phyloP scores from a whole-genome alignment of 2,888 invertebrate genomes.

The Steromphala cineraria region DNA sequence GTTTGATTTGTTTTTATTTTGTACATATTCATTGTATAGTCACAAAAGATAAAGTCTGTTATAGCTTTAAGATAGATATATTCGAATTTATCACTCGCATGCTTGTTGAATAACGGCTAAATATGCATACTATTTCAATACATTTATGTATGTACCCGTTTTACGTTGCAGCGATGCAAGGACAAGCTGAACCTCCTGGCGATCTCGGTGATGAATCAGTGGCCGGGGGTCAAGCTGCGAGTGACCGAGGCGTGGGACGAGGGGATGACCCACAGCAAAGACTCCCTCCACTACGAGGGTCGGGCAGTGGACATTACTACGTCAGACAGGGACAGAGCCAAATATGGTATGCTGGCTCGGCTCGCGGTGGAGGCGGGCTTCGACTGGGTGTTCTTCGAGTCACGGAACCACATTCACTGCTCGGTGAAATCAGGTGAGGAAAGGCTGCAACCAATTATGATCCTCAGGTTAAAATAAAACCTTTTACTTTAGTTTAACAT shows the following conservation, averaged over 20 bases:
- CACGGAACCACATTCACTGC: conserved; percentile 95
- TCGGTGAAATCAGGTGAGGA: conserved; percentile 95
- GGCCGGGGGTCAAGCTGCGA: conserved; percentile 94
- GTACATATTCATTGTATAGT: no score
- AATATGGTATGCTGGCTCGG: conserved; percentile 96
- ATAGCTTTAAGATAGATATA: no score
- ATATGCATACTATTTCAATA: no score
- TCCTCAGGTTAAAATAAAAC: no score
- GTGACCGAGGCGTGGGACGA: conserved; percentile 98
- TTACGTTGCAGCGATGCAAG: conserved; percentile 89
- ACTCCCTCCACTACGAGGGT: conserved; percentile 96
- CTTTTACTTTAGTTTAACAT: background rate
- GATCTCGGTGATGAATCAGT: conserved; percentile 97
- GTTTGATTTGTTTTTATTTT: no score
- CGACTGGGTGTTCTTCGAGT: conserved; percentile 98
- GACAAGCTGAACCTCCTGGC: conserved; percentile 95
- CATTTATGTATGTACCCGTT: conserved; percentile 4
- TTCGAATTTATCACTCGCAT: no score
- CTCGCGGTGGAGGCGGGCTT: conserved; percentile 97
- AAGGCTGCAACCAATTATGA: background rate
- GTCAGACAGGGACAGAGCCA: conserved; percentile 92
- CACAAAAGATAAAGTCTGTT: no score
- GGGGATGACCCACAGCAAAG: conserved; percentile 82
- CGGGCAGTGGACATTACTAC: conserved; percentile 97
- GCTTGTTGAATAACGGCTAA: no score